Evolutionary conservation across 2,888 invertebrate genomes (phyloP).

Genomic region (Eupithecia dodoneata): DNA sequence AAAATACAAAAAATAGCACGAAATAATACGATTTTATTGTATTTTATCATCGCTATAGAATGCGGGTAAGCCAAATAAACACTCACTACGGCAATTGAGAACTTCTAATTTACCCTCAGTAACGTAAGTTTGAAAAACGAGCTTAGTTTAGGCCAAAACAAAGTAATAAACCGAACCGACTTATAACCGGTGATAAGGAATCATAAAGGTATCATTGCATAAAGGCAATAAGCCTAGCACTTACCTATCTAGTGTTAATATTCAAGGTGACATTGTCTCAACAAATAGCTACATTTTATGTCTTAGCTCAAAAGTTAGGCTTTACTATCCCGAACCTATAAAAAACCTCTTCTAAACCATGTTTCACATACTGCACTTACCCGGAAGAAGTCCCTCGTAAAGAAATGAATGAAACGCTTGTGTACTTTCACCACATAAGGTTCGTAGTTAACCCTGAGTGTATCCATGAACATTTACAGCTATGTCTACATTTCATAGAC

Average conservation of each 20-base stretch:
- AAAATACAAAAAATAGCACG: neutral
- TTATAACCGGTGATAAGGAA: neutral
- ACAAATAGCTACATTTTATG: neutral
- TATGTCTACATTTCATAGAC: neutral
- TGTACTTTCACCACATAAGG: too few species aligned
- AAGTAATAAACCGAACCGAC: neutral
- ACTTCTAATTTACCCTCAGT: neutral
- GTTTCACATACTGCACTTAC: neutral
- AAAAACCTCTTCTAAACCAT: neutral
- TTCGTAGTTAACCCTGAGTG: neutral
- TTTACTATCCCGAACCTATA: too few species aligned
- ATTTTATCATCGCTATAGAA: neutral
- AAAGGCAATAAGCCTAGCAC: neutral
- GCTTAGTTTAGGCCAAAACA: neutral
- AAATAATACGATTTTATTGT: neutral
- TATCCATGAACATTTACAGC: neutral
- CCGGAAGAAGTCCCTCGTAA: too few species aligned
- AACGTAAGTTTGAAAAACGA: neutral
- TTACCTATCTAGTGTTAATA: neutral
- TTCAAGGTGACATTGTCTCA: neutral
- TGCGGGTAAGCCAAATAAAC: constrained; percentile 2
- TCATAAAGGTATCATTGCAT: too few species aligned
- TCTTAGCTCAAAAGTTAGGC: too few species aligned
- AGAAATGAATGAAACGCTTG: too few species aligned
- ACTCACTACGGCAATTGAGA: neutral